Percentiles rank a stretch among this genome's conserved stretches.
phyloP scores from a whole-genome alignment of 2,113 vertebrate genomes.

The Girardinichthys multiradiatus region DNA sequence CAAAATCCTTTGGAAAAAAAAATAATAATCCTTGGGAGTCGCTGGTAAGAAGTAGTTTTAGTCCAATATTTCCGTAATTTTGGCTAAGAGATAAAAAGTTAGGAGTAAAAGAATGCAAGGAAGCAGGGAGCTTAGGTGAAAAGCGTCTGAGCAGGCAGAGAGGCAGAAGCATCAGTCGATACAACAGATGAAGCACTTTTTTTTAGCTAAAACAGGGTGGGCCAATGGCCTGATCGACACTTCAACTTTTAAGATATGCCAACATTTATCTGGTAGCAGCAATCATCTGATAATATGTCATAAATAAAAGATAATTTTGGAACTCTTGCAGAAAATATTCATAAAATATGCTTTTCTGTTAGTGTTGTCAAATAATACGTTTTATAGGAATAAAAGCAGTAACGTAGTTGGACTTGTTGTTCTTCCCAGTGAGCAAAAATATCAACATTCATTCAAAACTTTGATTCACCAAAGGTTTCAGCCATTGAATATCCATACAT shows the following conservation, averaged over 20 bases:
- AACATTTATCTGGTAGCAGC: constrained; percentile 57
- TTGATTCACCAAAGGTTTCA: constrained; percentile 26
- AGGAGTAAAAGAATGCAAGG: too few relatives aligned
- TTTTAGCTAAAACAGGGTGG: constrained; percentile 62
- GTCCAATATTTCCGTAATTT: too few relatives aligned
- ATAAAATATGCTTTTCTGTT: not conserved
- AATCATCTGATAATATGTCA: constrained; percentile 2
- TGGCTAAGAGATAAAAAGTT: too few relatives aligned
- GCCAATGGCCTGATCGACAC: constrained; percentile 69
- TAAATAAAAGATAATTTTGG: not conserved
- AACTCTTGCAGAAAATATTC: not conserved
- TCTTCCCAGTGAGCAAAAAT: constrained; percentile 24
- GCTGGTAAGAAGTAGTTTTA: too few relatives aligned
- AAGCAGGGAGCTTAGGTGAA: too few relatives aligned
- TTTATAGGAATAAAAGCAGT: not conserved
- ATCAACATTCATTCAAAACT: constrained; percentile 26
- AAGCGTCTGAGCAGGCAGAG: too few relatives aligned
- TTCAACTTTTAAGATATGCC: constrained; percentile 68
- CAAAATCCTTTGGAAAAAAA: too few relatives aligned
- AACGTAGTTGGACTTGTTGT: not conserved
- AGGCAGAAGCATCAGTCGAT: too few relatives aligned
- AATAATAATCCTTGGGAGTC: too few relatives aligned
- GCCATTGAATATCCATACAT: constrained; percentile 25
- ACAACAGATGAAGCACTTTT: constrained; percentile 69
- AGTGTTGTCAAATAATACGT: not conserved